Percentiles rank a stretch among this genome's conserved stretches.
Evolutionary conservation across 2,113 vertebrate species (phyloP).

Genomic region (Neogobius melanostomus): DNA sequence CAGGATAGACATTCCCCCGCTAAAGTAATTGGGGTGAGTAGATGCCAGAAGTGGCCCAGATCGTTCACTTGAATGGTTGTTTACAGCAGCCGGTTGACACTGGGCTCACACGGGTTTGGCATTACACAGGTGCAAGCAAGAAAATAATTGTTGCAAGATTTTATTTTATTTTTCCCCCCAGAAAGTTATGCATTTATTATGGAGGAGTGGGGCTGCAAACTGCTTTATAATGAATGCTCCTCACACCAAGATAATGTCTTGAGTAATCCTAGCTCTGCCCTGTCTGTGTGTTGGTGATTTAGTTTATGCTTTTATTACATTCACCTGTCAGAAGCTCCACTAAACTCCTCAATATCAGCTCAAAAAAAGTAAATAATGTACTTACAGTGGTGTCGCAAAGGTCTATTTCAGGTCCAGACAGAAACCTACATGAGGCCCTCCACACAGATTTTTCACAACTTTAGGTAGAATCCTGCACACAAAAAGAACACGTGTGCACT

Average conservation of each 20-base stretch:
- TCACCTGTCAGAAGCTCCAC: conserved; percentile 5
- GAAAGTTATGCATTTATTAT: conserved; percentile 3
- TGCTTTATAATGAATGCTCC: conserved; percentile 5
- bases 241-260: conserved; percentile 11
- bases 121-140: conserved; percentile 12
- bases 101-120: conserved; percentile 52
- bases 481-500: no score
- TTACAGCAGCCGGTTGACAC: conserved; percentile 73
- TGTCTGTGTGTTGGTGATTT: not conserved
- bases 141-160: conserved; percentile 23
- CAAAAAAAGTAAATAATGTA: not conserved
- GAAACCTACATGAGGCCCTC: no score
- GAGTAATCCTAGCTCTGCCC: not conserved
- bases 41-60: conserved; percentile 75
- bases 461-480: no score
- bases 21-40: conserved; percentile 78
- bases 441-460: no score
- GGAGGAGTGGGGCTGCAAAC: not conserved
- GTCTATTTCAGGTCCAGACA: not conserved
- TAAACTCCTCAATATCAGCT: not conserved
- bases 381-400: not conserved
- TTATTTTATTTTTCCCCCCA: conserved; percentile 6
- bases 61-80: conserved; percentile 81
- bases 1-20: conserved; percentile 58
- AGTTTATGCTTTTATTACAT: conserved; percentile 7